Conservation (phyloP, 2,888 invertebrate genomes). For the Noctua fimbriata region DNA sequence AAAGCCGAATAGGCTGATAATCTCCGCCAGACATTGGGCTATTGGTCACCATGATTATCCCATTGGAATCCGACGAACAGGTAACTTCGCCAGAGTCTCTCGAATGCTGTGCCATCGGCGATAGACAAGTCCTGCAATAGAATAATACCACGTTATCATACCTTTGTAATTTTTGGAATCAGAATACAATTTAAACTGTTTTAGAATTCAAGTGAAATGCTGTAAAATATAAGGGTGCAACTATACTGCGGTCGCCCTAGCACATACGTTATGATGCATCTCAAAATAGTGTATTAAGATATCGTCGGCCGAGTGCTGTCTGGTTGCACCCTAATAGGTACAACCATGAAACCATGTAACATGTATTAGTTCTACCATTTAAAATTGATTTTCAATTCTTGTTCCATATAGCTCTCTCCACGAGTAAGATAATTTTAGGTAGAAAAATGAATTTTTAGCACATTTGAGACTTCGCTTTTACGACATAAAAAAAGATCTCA, state of each 20-base stretch:
- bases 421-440: background rate
- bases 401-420: background rate
- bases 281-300: background rate
- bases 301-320: too few species aligned
- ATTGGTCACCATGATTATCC: constrained; percentile 6
- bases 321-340: background rate
- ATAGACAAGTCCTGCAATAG: constrained; percentile 69
- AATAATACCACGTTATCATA: constrained; percentile 23
- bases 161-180: background rate
- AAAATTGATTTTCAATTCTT: background rate
- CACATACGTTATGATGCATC: background rate
- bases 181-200: background rate
- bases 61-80: constrained; percentile 66
- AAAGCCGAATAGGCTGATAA: constrained; percentile 71
- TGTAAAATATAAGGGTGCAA: background rate
- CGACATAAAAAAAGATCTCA: background rate
- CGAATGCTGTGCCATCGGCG: constrained; percentile 69
- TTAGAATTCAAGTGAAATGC: background rate
- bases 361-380: background rate
- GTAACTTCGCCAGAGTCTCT: constrained; percentile 68
- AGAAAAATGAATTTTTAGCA: background rate
- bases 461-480: background rate
- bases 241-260: background rate
- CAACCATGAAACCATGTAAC: background rate
- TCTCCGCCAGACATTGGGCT: constrained; percentile 44